Evolutionary conservation across 2,113 vertebrate genomes (phyloP).

Genomic region (Falcunculus frontatus): DNA sequence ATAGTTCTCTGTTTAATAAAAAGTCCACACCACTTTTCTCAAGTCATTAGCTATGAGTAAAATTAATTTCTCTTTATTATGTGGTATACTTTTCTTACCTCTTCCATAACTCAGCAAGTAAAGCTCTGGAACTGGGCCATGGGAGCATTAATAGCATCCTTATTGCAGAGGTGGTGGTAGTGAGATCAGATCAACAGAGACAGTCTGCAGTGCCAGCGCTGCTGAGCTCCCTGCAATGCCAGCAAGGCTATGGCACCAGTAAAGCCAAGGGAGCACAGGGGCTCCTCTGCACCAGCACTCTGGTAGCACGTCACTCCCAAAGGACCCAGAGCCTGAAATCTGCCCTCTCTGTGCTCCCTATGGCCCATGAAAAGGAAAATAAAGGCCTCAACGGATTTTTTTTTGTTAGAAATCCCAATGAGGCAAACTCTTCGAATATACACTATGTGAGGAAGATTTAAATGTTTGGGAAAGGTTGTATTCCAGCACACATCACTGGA

Average conservation of each 20-base stretch:
- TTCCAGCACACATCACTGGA: not conserved
- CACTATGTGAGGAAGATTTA: not conserved
- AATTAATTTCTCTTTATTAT: not conserved
- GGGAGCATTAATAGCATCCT: not conserved
- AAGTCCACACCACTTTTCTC: not conserved
- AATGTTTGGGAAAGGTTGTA: not conserved
- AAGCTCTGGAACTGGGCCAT: not conserved
- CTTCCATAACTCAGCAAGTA: not conserved
- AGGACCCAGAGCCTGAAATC: not conserved
- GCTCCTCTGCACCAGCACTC: not conserved
- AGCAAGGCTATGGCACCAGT: not conserved
- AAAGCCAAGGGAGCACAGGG: not conserved
- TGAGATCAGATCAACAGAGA: not conserved
- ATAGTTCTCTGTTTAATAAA: not conserved
- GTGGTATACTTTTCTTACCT: not conserved
- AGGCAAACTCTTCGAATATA: not conserved
- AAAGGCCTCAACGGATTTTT: not conserved
- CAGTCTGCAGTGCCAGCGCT: not conserved
- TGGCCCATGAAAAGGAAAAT: not conserved
- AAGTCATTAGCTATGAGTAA: not conserved
- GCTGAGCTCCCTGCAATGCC: not conserved
- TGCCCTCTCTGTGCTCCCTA: not conserved
- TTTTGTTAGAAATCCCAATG: not conserved
- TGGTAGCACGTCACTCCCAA: not conserved
- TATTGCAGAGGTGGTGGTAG: not conserved